Base-by-base conservation (phyloP, 2,888 invertebrate genomes). In the Chloromyia formosa region DNA sequence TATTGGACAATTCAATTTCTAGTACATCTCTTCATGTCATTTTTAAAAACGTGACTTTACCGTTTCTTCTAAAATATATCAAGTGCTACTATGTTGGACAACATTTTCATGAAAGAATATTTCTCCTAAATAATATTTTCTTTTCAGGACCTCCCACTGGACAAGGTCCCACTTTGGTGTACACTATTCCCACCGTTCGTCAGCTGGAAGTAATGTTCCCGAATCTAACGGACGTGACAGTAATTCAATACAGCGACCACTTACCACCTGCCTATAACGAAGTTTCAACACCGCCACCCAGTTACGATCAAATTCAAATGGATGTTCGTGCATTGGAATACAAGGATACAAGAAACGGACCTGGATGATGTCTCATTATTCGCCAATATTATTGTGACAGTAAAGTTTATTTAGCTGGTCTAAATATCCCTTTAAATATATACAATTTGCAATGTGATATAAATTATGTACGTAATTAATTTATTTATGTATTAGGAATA, bases 281-380 rank as follows among this genome's bases (percentile, higher is more conserved):
- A 4, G 71, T 71, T 35, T 71, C 71, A 49, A 35, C 9, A 16
- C 56, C 56, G 14, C 71, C 71, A 14, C 71, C 71, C 12, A 71
- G 71, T 20, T 71, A 71, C n/a, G 71, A 71, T 71, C 56, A 71
- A 71, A 23, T 71, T 71, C 71, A 71, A 58, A 71, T 71, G 18
- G 71, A 71, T 58, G 40, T 71, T 42, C 71, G 58, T 7, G 12
- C 20, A 7, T 42, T 71, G 18, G 35, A 53, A 35, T 7, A 35
- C 3, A 35, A 35, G 27, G 7, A 35, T 35, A 35, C 27, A 35
- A 35, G 7, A 35, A 35, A 4, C 7, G 27, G 27, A 35, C 27
- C 27, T 35, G 27, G 27, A 35, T 35, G 7, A 35, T 35, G 27
- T 7, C 27, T 35, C 3, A 35, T 35, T 35, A 35, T 7, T 35